Conservation (phyloP, 2,888 invertebrate species). For the Dynastes grantii region DNA sequence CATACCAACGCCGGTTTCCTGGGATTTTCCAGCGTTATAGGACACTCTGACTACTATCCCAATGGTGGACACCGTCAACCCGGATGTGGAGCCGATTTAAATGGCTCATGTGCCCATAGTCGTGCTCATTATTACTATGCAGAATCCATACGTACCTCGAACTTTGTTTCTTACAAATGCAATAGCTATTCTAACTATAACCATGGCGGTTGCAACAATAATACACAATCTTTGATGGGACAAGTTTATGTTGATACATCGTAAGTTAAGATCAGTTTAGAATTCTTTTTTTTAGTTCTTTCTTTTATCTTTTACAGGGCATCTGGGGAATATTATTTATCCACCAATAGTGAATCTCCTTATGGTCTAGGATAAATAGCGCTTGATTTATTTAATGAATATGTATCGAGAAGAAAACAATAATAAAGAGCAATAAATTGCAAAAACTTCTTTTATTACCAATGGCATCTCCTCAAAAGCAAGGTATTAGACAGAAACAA, state of each 20-base stretch:
- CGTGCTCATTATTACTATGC: slow-evolving; percentile 69
- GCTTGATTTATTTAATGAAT: no score
- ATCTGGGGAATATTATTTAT: slow-evolving; percentile 65
- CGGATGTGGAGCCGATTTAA: slow-evolving; percentile 64
- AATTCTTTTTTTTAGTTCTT: slow-evolving; percentile 37
- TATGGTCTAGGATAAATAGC: slow-evolving; percentile 57
- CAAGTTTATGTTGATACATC: slow-evolving; percentile 53
- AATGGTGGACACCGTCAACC: slow-evolving; percentile 66
- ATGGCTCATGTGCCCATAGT: slow-evolving; percentile 69
- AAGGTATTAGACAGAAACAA: no score
- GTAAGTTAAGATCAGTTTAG: slow-evolving; percentile 45
- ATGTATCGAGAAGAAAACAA: no score
- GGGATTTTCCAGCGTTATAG: slow-evolving; percentile 46
- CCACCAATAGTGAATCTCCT: slow-evolving; percentile 62
- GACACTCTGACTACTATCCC: slow-evolving; percentile 50
- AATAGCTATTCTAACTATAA: slow-evolving; percentile 54
- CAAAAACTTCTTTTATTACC: neutral
- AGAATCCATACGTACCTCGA: slow-evolving; percentile 66
- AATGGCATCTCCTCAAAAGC: no score
- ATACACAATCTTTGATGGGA: slow-evolving; percentile 56
- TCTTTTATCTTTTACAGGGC: slow-evolving; percentile 53
- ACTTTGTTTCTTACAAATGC: slow-evolving; percentile 61
- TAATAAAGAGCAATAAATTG: neutral
- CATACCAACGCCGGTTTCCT: slow-evolving; percentile 78
- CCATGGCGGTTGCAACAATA: slow-evolving; percentile 56